These are phyloP conservation scores for Paracanthobrama guichenoti DNA, from an alignment of 2,113 vertebrate species.

Conservation along the genomic window DNA sequence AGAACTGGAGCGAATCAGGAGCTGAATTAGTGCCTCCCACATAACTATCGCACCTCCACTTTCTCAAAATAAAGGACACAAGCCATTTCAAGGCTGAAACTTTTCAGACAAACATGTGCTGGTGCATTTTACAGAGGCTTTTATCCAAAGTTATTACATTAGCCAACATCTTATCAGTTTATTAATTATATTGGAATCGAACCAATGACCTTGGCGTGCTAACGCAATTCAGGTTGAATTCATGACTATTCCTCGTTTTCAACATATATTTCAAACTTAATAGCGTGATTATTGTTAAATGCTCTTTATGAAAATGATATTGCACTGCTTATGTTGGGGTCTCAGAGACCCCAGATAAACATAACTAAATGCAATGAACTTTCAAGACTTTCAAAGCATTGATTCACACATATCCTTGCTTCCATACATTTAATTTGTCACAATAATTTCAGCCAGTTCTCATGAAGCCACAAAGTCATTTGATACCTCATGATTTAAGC, in stretches of 20 bases:
- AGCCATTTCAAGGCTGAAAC: neutral
- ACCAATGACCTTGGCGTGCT: neutral
- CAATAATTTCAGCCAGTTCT: no score
- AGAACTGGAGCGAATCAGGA: constrained; percentile 16
- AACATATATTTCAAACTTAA: neutral
- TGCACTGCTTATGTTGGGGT: neutral
- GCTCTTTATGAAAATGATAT: neutral
- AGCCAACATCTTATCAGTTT: neutral
- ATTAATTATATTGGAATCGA: neutral
- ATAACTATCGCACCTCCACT: constrained; percentile 54
- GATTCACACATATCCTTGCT: no score
- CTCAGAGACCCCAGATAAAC: neutral
- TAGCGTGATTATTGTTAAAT: neutral
- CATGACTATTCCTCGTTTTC: neutral
- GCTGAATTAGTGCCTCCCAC: constrained; percentile 54
- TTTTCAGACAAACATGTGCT: neutral
- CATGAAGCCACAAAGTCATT: no score
- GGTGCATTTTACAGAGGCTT: neutral
- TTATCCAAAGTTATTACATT: neutral
- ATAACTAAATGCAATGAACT: neutral
- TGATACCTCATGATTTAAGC: no score
- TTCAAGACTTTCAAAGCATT: neutral
- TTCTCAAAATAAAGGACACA: constrained; percentile 33
- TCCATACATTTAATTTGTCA: no score
- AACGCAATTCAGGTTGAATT: neutral